phyloP scores from a whole-genome alignment of 2,113 vertebrate genomes.

The Macquaria ambigua region DNA sequence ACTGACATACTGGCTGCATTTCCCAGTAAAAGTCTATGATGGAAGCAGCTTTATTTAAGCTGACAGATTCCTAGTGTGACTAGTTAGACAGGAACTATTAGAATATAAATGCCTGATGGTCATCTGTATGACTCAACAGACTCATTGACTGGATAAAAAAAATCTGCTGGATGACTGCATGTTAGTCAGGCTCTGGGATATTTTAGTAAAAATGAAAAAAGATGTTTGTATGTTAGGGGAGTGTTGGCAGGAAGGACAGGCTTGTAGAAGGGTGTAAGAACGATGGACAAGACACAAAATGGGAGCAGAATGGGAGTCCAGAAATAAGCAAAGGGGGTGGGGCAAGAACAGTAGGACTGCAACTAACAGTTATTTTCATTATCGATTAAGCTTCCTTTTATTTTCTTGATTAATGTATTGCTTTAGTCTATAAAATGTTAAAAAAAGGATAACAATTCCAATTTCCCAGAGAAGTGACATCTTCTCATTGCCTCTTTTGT shows the following conservation, averaged over 20 bases:
- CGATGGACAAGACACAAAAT: neutral
- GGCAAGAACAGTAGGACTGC: neutral
- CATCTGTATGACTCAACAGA: slow-evolving; percentile 26
- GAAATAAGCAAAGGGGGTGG: neutral
- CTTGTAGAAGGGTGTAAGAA: neutral
- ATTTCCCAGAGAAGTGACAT: neutral
- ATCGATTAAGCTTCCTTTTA: neutral
- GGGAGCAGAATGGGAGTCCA: neutral
- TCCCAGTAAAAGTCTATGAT: neutral
- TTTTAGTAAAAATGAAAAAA: neutral
- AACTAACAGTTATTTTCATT: neutral
- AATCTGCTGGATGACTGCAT: slow-evolving; percentile 1
- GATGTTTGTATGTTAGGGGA: neutral
- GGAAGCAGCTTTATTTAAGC: slow-evolving; percentile 14
- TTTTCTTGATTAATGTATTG: too few species aligned
- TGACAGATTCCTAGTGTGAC: neutral
- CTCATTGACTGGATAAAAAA: slow-evolving; percentile 1
- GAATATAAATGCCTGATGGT: slow-evolving; percentile 3
- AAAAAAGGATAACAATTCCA: too few species aligned
- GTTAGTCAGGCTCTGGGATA: neutral
- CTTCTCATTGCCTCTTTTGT: neutral
- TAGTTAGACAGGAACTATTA: slow-evolving; percentile 21
- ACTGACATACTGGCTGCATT: slow-evolving; percentile 5
- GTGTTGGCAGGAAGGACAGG: neutral
- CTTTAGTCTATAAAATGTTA: too few species aligned